Base-by-base conservation (phyloP, 2,797 vertebrate species). In the Lutjanus argentimaculatus region DNA sequence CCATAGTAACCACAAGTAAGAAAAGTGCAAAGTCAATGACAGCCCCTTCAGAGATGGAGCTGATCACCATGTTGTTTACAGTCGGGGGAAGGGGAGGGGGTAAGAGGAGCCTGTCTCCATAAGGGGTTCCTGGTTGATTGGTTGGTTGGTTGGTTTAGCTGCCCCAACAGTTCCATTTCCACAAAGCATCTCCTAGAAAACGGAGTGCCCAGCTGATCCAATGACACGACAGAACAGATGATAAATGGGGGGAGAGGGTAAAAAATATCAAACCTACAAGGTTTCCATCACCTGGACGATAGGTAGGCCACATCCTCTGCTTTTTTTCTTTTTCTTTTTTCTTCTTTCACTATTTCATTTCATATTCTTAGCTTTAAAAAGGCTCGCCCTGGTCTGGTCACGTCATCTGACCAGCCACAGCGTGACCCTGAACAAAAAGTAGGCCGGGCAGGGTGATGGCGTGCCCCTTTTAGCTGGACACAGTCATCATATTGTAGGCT, bases 401-500 rank as follows among this genome's bases (percentile, higher is more conserved):
- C 17, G 58, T 25, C 78, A 85, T 77, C 46, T 56, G 86, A 93
- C 92, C 90, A 81, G 80, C 80, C 80, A 82, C 51, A 79, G 84
- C 58, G 62, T 82, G 87, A 93, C 90, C 93, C 93, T 92, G 93
- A 93, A 93, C 79, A 82, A 85, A 59, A 86, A 83, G 85, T 83
- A 83, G 87, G 91, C 85, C 82, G 61, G 80, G 42, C 80, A 61
- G 80, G 25, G 61, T 63, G 78, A 89, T 75, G 7, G 46, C 5
- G 81, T 21, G 80, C 80, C 83, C 59, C 30, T 48, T 90, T 96
- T 99, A 99, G 95, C 98, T 97, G 82, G 98, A 99, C 96, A 99
- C 98, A 94, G 98, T 99, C 98, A 99, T 99, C 97, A 99, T 99
- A 93, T 96, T 98, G 97, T 98, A 99, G 95, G 95, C 93, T 96